These are phyloP conservation scores for Morinoia aosen DNA, from an alignment of 2,888 invertebrate species.

Conservation along the genomic window DNA sequence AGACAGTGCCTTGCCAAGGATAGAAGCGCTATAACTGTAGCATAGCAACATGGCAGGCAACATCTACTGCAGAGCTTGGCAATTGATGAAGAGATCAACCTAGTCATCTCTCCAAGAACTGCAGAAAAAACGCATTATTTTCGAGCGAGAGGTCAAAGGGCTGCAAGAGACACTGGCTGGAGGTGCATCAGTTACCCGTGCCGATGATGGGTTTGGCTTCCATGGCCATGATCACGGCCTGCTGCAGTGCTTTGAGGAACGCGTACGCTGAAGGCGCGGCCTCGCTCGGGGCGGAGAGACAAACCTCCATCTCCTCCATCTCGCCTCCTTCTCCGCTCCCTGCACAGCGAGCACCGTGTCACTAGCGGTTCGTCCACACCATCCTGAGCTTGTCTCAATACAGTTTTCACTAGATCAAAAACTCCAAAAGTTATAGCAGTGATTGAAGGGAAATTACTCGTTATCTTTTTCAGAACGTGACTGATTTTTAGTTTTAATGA, in stretches of 20 bases:
- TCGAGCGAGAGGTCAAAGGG: background rate
- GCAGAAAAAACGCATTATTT: background rate
- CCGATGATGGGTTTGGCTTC: slow-evolving; percentile 63
- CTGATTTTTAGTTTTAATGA: too few species aligned
- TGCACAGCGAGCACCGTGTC: background rate
- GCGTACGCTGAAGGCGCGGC: slow-evolving; percentile 57
- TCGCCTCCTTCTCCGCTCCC: slow-evolving; percentile 48
- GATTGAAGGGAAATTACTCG: too few species aligned
- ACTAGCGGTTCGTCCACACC: background rate
- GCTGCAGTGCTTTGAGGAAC: slow-evolving; percentile 62
- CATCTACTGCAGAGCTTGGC: background rate
- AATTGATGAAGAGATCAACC: background rate
- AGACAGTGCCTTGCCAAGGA: background rate
- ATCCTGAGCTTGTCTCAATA: background rate
- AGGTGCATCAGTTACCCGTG: slow-evolving; percentile 44
- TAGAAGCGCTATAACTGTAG: background rate
- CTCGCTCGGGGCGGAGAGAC: slow-evolving; percentile 58
- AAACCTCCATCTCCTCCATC: slow-evolving; percentile 57
- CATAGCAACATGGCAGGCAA: background rate
- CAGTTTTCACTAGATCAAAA: background rate
- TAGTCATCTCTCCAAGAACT: background rate
- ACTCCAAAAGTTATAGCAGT: background rate
- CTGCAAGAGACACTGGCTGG: background rate
- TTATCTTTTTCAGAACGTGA: too few species aligned
- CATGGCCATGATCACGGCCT: slow-evolving; percentile 63